phyloP scores from a whole-genome alignment of 2,888 invertebrate genomes.

The Synergus laeviventris region DNA sequence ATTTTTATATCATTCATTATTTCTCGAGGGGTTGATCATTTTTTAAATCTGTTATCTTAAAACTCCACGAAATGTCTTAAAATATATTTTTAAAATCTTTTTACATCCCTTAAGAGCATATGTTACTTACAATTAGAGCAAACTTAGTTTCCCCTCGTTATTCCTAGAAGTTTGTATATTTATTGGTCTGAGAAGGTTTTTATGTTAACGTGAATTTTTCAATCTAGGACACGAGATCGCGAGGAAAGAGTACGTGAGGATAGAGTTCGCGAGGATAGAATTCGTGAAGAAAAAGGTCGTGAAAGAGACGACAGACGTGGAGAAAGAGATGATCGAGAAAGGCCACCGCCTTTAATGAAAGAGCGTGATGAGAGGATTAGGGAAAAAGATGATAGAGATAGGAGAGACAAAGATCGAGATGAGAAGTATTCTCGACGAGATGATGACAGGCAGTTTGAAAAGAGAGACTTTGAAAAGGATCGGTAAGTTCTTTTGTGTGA shows the following conservation, averaged over 20 bases:
- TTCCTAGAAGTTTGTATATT: not conserved
- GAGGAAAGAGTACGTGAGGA: slow-evolving; percentile 55
- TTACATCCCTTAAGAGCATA: too few species aligned
- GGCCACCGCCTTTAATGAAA: slow-evolving; percentile 62
- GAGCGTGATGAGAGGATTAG: slow-evolving; percentile 69
- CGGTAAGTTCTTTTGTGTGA: slow-evolving; percentile 59
- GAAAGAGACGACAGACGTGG: slow-evolving; percentile 63
- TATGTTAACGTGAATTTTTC: slow-evolving; percentile 46
- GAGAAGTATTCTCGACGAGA: slow-evolving; percentile 69
- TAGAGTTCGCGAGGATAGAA: not conserved
- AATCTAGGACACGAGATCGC: slow-evolving; percentile 63
- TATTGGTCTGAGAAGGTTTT: not conserved
- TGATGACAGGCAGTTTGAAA: slow-evolving; percentile 67
- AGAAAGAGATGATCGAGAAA: slow-evolving; percentile 74
- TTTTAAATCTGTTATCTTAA: too few species aligned
- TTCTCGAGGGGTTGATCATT: not conserved
- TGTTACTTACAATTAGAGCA: too few species aligned
- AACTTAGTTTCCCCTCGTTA: too few species aligned
- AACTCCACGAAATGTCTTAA: too few species aligned
- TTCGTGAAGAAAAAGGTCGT: slow-evolving; percentile 45
- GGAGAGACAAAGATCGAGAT: slow-evolving; percentile 70
- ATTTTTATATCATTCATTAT: not conserved
- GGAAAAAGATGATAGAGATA: slow-evolving; percentile 70
- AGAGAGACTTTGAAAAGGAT: slow-evolving; percentile 71
- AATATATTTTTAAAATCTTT: too few species aligned